Conservation (phyloP, 2,797 vertebrate genomes). For the Tokudaia tokunoshimensis region DNA sequence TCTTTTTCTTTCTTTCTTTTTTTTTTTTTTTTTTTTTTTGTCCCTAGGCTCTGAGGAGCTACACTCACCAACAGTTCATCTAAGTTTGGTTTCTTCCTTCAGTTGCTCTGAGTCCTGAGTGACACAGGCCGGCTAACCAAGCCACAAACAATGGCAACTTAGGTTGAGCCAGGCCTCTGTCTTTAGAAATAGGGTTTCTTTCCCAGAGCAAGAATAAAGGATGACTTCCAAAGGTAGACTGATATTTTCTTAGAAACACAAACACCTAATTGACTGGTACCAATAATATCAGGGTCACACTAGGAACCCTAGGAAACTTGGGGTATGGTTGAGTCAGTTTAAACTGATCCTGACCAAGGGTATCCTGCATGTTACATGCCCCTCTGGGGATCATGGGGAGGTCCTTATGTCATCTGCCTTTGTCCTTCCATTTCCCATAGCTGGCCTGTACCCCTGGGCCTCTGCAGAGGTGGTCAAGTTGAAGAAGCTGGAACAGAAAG, state of each 20-base stretch:
- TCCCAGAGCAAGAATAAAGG: too few relatives aligned
- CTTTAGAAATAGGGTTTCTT: neutral
- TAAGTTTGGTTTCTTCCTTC: neutral
- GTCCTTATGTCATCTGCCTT: neutral
- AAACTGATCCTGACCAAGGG: fast-evolving
- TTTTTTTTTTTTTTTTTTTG: neutral
- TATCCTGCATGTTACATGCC: neutral
- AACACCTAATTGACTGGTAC: neutral
- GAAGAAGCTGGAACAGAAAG: neutral
- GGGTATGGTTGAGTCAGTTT: fast-evolving
- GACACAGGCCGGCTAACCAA: fast-evolving
- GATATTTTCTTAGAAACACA: neutral
- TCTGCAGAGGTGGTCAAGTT: neutral
- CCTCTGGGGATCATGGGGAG: neutral
- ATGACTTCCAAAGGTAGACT: neutral
- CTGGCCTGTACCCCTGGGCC: neutral
- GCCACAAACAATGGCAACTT: fast-evolving
- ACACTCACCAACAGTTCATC: neutral
- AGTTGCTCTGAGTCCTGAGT: neutral
- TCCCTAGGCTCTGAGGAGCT: too few relatives aligned
- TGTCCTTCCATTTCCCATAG: neutral
- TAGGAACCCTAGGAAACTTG: neutral
- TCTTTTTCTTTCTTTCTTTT: too few relatives aligned
- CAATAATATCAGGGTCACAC: too few relatives aligned
- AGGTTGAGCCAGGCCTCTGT: fast-evolving